phyloP scores from a whole-genome alignment of 2,888 invertebrate genomes.

The Operophtera brumata region DNA sequence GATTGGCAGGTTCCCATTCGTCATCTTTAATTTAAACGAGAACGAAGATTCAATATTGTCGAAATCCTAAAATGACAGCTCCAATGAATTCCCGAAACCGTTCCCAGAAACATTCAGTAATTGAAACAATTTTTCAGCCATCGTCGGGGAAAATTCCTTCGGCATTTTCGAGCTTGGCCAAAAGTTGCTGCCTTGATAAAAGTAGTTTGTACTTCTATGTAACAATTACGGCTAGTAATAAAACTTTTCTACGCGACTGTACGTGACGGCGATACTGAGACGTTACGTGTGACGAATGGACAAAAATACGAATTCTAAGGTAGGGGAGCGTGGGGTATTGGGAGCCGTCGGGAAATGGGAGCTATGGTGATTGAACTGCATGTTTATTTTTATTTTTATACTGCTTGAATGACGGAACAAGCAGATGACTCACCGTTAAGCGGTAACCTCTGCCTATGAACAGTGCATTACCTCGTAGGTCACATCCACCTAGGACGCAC shows the following conservation, averaged over 20 bases:
- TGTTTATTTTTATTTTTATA: too few species aligned
- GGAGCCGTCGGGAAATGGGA: too few species aligned
- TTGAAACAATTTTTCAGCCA: slow-evolving; percentile 30
- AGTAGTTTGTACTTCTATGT: slow-evolving; percentile 50
- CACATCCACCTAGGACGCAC: too few species aligned
- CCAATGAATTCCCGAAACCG: slow-evolving; percentile 32
- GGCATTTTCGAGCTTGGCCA: slow-evolving; percentile 32
- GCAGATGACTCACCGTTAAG: too few species aligned
- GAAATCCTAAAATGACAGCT: slow-evolving; percentile 41
- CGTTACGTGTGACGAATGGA: slow-evolving; percentile 71
- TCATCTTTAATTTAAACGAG: slow-evolving; percentile 58
- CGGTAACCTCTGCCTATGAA: too few species aligned
- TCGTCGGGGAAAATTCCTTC: slow-evolving; percentile 24
- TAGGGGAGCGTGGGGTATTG: too few species aligned
- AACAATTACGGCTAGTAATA: slow-evolving; percentile 67
- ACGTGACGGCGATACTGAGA: slow-evolving; percentile 66
- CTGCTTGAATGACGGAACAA: too few species aligned
- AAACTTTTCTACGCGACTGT: slow-evolving; percentile 61
- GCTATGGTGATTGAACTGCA: too few species aligned
- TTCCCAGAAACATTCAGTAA: slow-evolving; percentile 32
- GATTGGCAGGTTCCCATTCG: slow-evolving; percentile 58
- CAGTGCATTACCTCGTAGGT: too few species aligned
- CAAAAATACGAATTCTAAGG: slow-evolving; percentile 44
- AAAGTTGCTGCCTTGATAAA: slow-evolving; percentile 33
- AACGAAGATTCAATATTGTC: slow-evolving; percentile 48